A percentile compares a stretch with the other conserved stretches of the same genome.
These are phyloP conservation scores for Mellivora capensis DNA, from an alignment of 2,113 vertebrate genomes.

Conservation along the genomic window DNA sequence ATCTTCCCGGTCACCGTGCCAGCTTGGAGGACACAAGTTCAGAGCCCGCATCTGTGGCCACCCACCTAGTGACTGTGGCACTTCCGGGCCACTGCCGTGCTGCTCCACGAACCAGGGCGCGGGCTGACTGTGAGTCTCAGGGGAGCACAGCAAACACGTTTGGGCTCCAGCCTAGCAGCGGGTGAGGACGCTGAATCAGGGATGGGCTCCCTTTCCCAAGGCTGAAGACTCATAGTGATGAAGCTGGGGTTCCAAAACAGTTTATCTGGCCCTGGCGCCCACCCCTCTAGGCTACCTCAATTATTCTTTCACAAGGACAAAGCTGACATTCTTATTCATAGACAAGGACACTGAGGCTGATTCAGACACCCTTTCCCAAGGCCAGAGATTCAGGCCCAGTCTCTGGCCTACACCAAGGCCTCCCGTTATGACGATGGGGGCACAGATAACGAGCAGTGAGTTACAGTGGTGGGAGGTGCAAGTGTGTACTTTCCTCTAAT, in stretches of 20 bases:
- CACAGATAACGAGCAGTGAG: background rate
- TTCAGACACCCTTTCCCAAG: background rate
- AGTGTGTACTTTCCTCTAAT: background rate
- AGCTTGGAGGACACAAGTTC: background rate
- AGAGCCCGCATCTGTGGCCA: background rate
- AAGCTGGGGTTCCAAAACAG: background rate
- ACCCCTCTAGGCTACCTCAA: background rate
- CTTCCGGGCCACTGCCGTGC: background rate
- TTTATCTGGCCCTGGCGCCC: background rate
- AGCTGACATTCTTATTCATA: background rate
- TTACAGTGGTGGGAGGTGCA: background rate
- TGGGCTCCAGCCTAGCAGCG: background rate
- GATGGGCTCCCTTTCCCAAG: background rate
- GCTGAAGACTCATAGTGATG: background rate
- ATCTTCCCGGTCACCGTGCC: background rate
- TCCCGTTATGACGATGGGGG: background rate
- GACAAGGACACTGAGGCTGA: background rate
- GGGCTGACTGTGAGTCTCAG: background rate
- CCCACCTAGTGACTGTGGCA: background rate
- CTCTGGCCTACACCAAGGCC: background rate
- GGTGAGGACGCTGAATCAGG: background rate
- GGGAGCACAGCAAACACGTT: background rate
- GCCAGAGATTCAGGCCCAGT: background rate
- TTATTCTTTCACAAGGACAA: background rate
- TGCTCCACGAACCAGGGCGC: background rate